phyloP scores from a whole-genome alignment of 2,888 invertebrate species.

The Petrolisthes manimaculis region DNA sequence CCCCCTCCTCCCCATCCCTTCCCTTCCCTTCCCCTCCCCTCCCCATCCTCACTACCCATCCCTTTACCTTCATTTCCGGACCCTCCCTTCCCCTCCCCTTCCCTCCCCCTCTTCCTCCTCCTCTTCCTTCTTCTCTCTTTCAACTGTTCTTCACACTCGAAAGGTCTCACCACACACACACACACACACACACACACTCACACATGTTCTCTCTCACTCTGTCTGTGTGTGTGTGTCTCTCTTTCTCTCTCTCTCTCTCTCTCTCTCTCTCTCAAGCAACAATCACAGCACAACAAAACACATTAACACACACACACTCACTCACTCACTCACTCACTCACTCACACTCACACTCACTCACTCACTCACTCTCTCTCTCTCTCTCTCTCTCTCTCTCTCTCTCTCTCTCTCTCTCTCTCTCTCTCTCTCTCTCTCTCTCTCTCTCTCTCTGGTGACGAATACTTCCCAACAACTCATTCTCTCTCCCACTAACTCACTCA shows the following conservation, averaged over 20 bases:
- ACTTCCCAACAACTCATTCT: neutral
- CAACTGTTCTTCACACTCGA: neutral
- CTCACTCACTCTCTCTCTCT: slow-evolving; percentile 36
- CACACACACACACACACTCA: neutral
- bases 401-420: slow-evolving; percentile 21
- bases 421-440: slow-evolving; percentile 10
- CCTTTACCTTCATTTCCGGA: neutral
- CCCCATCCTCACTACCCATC: neutral
- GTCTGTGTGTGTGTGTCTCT: neutral
- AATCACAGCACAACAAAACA: neutral
- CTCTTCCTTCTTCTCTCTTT: neutral
- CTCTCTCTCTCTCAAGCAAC: neutral
- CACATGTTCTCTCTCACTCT: neutral
- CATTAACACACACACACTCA: neutral
- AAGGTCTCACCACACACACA: too few relatives aligned
- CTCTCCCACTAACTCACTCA: too few relatives aligned
- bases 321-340: neutral
- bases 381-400: slow-evolving; percentile 33
- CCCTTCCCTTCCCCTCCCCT: neutral
- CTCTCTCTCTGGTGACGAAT: neutral
- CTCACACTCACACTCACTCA: neutral
- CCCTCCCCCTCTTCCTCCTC: neutral
- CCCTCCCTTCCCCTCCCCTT: neutral
- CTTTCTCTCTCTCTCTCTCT: slow-evolving; percentile 3
- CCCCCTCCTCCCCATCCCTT: neutral